Conservation (phyloP, 2,797 vertebrate species). For the Melanotaenia maccullochi region DNA sequence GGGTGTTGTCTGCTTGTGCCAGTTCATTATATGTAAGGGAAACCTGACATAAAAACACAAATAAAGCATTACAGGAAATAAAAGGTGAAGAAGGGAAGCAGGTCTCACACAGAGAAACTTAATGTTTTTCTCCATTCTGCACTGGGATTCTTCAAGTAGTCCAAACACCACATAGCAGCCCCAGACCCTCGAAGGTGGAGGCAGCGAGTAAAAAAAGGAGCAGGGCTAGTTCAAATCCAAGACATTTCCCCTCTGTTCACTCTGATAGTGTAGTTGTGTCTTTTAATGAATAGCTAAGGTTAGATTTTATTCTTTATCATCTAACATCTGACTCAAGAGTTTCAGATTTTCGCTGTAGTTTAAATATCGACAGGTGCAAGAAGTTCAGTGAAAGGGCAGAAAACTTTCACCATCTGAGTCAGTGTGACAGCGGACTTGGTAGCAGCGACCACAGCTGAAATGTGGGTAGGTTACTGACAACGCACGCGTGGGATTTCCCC, state of each 20-base stretch:
- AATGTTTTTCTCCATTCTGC: slow-evolving; percentile 66
- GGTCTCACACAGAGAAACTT: slow-evolving; percentile 55
- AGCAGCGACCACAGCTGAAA: slow-evolving; percentile 69
- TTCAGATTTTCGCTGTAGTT: slow-evolving; percentile 53
- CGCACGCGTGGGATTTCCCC: slow-evolving; percentile 71
- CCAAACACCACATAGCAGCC: slow-evolving; percentile 63
- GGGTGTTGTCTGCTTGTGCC: slow-evolving; percentile 82
- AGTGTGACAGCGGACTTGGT: slow-evolving; percentile 56
- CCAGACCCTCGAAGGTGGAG: slow-evolving; percentile 40
- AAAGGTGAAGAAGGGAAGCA: slow-evolving; percentile 60
- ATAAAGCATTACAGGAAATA: slow-evolving; percentile 59
- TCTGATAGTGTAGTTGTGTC: slow-evolving; percentile 31
- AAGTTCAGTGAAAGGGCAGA: slow-evolving; percentile 69
- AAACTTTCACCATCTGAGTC: slow-evolving; percentile 66
- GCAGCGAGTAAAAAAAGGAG: slow-evolving; percentile 42
- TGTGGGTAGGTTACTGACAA: slow-evolving; percentile 71
- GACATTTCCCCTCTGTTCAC: slow-evolving; percentile 51
- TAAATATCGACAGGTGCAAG: slow-evolving; percentile 70
- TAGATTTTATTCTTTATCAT: slow-evolving; percentile 52
- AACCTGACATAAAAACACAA: slow-evolving; percentile 86
- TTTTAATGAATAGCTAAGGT: slow-evolving; percentile 52
- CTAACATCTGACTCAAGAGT: slow-evolving; percentile 26
- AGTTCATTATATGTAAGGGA: slow-evolving; percentile 83
- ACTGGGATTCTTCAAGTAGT: slow-evolving; percentile 69
- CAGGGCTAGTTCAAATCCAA: slow-evolving; percentile 43